A percentile compares a stretch with the other conserved stretches of the same genome.
These are phyloP conservation scores for Fratercula arctica DNA, from an alignment of 2,797 vertebrate species.

Conservation along the genomic window DNA sequence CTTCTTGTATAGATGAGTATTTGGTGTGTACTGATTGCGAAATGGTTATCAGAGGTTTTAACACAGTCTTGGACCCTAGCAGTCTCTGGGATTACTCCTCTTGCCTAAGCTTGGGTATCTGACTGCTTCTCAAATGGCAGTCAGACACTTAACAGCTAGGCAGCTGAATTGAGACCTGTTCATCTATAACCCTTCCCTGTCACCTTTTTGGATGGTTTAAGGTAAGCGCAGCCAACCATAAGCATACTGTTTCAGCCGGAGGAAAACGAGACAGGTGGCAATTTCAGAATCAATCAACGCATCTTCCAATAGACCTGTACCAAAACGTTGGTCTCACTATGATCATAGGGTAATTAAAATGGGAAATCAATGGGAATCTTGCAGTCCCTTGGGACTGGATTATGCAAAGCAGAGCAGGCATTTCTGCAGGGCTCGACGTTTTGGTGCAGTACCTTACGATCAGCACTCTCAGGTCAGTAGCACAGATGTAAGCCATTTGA, in stretches of 20 bases:
- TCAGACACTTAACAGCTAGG: neutral
- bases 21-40: neutral
- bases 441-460: neutral
- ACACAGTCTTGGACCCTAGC: fast-evolving
- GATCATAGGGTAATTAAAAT: neutral
- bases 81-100: neutral
- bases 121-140: neutral
- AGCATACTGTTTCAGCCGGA: neutral
- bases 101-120: neutral
- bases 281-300: neutral
- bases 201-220: neutral
- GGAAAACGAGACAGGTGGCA: neutral
- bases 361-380: neutral
- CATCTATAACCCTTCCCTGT: neutral
- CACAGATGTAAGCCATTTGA: neutral
- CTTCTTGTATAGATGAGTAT: neutral
- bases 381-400: neutral
- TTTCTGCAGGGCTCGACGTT: neutral
- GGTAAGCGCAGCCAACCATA: neutral
- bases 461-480: neutral
- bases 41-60: neutral
- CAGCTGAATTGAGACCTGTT: neutral
- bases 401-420: neutral
- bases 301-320: neutral
- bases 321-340: neutral